Evolutionary conservation across 2,113 vertebrate species (phyloP), one percentile per base, ranked within the genome.

Genomic region (Gnathonemus echidnorhynchus): DNA sequence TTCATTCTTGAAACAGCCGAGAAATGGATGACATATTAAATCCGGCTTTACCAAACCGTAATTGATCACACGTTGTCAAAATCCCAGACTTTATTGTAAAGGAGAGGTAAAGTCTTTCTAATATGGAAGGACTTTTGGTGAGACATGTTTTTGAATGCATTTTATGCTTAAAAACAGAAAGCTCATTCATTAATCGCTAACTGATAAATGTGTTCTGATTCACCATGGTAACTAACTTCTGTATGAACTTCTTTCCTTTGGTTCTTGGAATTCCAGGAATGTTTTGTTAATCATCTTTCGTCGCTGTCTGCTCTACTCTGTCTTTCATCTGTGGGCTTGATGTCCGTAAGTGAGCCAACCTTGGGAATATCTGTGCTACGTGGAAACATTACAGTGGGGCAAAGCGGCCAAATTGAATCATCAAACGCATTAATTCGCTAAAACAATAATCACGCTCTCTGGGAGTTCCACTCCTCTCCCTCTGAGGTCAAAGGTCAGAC

Each of bases 1-100:
- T 97, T 97, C 97, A 96, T 96, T 96, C 93, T 92, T 93, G 91
- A 96, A 95, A 94, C 95, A 96, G 95, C 83, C 62, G 90, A 92
- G 94, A 95, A 94, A 93, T 94, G 95, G 95, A 95, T 96, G 95
- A 95, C 95, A 95, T 92, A 94, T 96, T 96, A 96, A 96, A 95
- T 93, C 93, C 94, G 94, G 94, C 93, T 95, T 95, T 95, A 94
- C 93, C 94, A 95, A 95, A 95, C 93, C 92, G 92, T 93, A 95
- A 96, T 95, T 95, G 94, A 95, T 96, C 94, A 95, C 95, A 93
- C 92, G 95, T 95, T 93, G 90, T 92, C 89, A 95, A 93, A 90
- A 88, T 17, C 21, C 8, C 31, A 66, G 53, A 45, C 15, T 87
- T 52, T 50, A 52, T 85, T 3, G 5, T 42, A 48, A 45, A 48